Base-by-base conservation (phyloP, 2,888 invertebrate genomes). In the Sphaeridia pumilis region DNA sequence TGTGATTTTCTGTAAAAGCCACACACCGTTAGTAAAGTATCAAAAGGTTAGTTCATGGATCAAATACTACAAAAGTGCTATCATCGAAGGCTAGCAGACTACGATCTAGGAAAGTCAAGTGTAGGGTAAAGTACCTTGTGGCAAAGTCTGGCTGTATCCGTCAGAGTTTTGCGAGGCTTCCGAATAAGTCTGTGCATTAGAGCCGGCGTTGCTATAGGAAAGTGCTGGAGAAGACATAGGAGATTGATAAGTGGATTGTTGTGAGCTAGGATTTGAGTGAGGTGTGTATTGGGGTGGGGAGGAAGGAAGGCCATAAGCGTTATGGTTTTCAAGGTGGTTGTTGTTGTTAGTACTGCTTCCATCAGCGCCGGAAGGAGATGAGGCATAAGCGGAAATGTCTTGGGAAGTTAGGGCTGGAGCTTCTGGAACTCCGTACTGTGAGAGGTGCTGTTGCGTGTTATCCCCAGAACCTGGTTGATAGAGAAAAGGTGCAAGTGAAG, bases 161-260 rank as follows among this genome's bases (percentile, higher is more conserved):
- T 22, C 52, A n/a, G 36, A 12, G 24, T 20, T 38, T 7, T 27
- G 28, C 5, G 27, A 44, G 20, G 46, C 46, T 38, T 38, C 52
- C 28, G 52, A 52, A 38, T 52, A 52, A 27, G 38, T 46, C 21
- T 46, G 35, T 31, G 52, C 38, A 31, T 52, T 45, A 52, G 52
- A 46, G 38, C 52, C 52, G 22, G 52, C 31, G 14, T 46, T 46
- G 36, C 51, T 46, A 46, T 44, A 51, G 45, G 46, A 45, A 27
- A 52, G 12, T 28, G 46, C 52, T 38, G 46, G 24, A 22, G 52
- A 52, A 5, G 46, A 45, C n/a, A 41, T 46, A 24, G 52, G 52
- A 41, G 38, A 26, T 2, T 31, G 28, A 24, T 31, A 44, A 4
- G n/a, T 14, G 38, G 26, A 28, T 17, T 38, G 20, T 26, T 27